phyloP scores from a whole-genome alignment of 1,140 invertebrate species.

The Brachionus sp. region DNA sequence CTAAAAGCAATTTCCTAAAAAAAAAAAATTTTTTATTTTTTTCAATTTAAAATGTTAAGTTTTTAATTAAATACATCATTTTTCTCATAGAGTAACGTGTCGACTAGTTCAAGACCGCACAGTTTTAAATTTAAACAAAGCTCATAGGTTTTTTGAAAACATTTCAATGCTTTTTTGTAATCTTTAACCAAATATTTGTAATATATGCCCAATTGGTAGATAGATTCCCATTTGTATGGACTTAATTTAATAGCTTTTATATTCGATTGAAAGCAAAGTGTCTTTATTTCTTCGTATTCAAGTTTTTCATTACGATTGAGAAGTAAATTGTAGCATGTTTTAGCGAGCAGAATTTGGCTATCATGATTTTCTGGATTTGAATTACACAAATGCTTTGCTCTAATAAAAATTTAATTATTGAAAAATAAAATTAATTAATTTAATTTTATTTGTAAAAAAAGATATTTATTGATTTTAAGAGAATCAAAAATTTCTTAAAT shows the following conservation, averaged over 20 bases:
- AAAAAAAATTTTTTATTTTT: background rate
- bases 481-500: no score
- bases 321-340: slow-evolving; percentile 18
- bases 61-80: background rate
- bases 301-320: slow-evolving; percentile 8
- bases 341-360: background rate
- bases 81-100: slow-evolving; percentile 32
- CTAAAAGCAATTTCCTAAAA: slow-evolving; percentile 37
- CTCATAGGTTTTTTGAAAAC: slow-evolving; percentile 44
- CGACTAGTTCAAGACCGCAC: slow-evolving; percentile 37
- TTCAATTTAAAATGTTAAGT: background rate
- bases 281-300: slow-evolving; percentile 40
- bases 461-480: no score
- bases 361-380: slow-evolving; percentile 5
- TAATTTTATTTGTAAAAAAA: no score
- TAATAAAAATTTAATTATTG: background rate
- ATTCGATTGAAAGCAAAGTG: slow-evolving; percentile 17
- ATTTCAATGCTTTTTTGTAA: slow-evolving; percentile 38
- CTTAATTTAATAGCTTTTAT: slow-evolving; percentile 40
- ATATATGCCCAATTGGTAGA: slow-evolving; percentile 31
- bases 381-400: background rate
- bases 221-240: slow-evolving; percentile 41
- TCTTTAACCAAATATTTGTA: slow-evolving; percentile 42
- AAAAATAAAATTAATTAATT: background rate
- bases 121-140: slow-evolving; percentile 24